A percentile compares a stretch with the other conserved stretches of the same genome.
Evolutionary conservation across 2,797 vertebrate species (phyloP).

Genomic region (Menidia menidia): DNA sequence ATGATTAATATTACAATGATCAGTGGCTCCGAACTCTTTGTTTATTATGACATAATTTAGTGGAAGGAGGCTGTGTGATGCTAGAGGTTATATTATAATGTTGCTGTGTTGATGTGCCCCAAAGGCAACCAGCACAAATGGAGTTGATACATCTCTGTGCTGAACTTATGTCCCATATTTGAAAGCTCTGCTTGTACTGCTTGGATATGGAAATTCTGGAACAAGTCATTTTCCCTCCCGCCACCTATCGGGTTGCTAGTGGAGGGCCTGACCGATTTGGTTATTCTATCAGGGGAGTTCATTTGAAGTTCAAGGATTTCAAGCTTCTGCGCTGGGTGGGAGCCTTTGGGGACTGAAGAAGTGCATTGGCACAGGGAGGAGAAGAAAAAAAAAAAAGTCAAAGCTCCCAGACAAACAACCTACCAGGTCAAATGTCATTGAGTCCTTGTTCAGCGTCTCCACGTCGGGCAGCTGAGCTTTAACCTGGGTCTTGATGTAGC

Average conservation of each 20-base stretch:
- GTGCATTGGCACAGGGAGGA: background rate
- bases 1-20: background rate
- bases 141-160: too few relatives aligned
- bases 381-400: background rate
- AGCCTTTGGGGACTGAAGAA: background rate
- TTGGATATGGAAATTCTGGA: too few relatives aligned
- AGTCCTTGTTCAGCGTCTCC: conserved; percentile 86
- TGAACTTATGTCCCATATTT: background rate
- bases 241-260: too few relatives aligned
- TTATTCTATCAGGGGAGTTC: too few relatives aligned
- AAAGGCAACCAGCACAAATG: too few relatives aligned
- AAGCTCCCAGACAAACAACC: conserved; percentile 50
- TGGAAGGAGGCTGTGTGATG: too few relatives aligned
- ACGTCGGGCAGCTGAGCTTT: conserved; percentile 90
- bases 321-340: background rate
- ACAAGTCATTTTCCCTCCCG: too few relatives aligned
- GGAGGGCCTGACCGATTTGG: too few relatives aligned
- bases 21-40: too few relatives aligned
- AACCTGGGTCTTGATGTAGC: conserved; percentile 94
- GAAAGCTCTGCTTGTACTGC: background rate
- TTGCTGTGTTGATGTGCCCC: too few relatives aligned
- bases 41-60: too few relatives aligned
- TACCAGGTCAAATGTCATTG: conserved; percentile 90
- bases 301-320: background rate
- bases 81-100: too few relatives aligned